phyloP scores from a whole-genome alignment of 37 sponge, comb jelly and placozoan species.

The Halisarca cf. caerulea region DNA sequence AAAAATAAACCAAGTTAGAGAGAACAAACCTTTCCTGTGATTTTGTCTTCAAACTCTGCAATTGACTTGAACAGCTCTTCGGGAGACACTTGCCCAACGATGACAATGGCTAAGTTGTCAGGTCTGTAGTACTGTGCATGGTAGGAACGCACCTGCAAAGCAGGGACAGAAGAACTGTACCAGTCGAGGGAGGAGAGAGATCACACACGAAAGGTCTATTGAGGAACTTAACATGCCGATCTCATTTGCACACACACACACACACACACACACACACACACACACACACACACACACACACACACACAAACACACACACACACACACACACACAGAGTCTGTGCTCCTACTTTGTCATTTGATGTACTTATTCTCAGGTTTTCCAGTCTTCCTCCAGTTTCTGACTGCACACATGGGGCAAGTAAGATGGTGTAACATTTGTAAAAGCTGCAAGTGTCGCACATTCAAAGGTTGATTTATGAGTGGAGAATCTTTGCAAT shows the following conservation, averaged over 20 bases:
- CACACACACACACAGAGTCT: too few species aligned
- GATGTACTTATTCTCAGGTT: slow-evolving; percentile 79
- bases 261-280: too few species aligned
- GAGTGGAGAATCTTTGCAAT: too few species aligned
- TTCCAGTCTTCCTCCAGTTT: slow-evolving; percentile 83
- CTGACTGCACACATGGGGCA: slow-evolving; percentile 51
- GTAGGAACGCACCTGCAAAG: slow-evolving; percentile 68
- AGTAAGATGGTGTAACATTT: too few species aligned
- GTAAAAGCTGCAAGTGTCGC: too few species aligned
- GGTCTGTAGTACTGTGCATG: slow-evolving; percentile 82
- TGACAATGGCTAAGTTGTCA: slow-evolving; percentile 82
- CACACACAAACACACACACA: too few species aligned
- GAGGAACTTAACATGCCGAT: neutral
- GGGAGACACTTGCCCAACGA: slow-evolving; percentile 75
- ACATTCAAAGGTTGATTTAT: too few species aligned
- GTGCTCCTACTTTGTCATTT: slow-evolving; percentile 89
- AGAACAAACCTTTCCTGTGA: slow-evolving; percentile 59
- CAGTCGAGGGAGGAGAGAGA: neutral
- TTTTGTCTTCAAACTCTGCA: slow-evolving; percentile 71
- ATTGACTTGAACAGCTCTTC: slow-evolving; percentile 68
- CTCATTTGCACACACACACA: too few species aligned
- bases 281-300: too few species aligned
- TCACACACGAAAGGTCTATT: neutral
- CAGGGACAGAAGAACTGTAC: neutral
- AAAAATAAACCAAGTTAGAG: neutral